A percentile compares a stretch with the other conserved stretches of the same genome.
These are phyloP conservation scores for Zoroaster sp. DNA, from an alignment of 53 echinoderm and acorn worm species.

Conservation along the genomic window DNA sequence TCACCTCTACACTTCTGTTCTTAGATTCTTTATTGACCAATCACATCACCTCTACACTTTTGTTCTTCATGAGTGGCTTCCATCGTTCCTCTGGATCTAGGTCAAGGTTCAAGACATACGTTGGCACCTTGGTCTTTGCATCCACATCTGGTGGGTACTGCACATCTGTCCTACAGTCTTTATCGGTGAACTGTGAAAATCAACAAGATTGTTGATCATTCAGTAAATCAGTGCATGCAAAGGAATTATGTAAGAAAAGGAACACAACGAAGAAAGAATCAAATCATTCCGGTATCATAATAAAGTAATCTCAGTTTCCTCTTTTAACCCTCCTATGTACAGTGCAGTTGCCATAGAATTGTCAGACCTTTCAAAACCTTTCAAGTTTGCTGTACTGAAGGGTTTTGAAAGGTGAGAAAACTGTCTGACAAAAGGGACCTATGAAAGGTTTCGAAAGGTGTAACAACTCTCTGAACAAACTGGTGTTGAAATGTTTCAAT, in stretches of 20 bases:
- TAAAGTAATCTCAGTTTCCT: not conserved
- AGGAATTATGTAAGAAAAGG: not conserved
- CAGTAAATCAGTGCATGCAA: not conserved
- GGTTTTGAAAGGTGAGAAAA: too few species aligned
- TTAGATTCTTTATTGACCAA: not conserved
- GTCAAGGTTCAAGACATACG: conserved; percentile 80
- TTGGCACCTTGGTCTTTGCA: conserved; percentile 34
- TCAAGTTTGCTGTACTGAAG: too few species aligned
- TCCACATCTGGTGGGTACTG: conserved; percentile 68
- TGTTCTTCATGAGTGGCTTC: conserved; percentile 72
- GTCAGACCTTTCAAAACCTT: too few species aligned
- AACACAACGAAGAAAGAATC: not conserved
- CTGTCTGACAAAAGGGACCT: too few species aligned
- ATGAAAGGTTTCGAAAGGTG: too few species aligned
- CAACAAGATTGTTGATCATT: not conserved
- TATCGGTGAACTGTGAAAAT: conserved; percentile 69
- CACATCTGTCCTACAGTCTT: conserved; percentile 70
- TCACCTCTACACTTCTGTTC: not conserved
- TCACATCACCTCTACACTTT: conserved; percentile 56
- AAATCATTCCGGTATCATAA: not conserved
- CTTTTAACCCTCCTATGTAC: too few species aligned
- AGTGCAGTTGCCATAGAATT: not conserved
- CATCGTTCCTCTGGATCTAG: conserved; percentile 75
- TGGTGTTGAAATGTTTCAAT: too few species aligned
- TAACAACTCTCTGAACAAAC: too few species aligned